Evolutionary conservation across 1,140 invertebrate species (phyloP).

Genomic region (Penaeus indicus): DNA sequence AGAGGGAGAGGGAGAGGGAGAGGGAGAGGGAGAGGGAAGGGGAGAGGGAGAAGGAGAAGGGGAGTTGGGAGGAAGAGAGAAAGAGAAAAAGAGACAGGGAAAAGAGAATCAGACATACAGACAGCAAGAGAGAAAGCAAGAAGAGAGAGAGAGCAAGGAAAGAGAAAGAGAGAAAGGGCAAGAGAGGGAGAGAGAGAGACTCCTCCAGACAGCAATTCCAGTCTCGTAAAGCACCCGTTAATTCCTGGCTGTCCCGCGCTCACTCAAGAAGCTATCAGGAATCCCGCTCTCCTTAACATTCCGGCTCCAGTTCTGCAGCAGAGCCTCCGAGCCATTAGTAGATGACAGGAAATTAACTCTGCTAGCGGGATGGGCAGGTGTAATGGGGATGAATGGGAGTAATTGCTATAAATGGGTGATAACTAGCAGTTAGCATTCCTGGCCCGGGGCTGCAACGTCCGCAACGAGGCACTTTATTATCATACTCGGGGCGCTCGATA

Average conservation of each 20-base stretch:
- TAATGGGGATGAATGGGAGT: conserved; percentile 41
- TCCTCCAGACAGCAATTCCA: too few species aligned
- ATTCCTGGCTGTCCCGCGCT: too few species aligned
- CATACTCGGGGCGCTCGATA: background rate
- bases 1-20: too few species aligned
- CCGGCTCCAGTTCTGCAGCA: too few species aligned
- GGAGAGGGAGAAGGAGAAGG: too few species aligned
- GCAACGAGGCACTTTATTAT: conserved; percentile 17
- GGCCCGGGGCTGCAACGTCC: background rate
- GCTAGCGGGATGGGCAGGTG: background rate
- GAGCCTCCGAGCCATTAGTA: conserved; percentile 6
- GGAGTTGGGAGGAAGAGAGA: background rate
- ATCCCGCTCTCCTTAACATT: too few species aligned
- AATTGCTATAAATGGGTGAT: conserved; percentile 46
- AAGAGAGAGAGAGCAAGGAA: background rate
- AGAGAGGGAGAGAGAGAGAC: background rate
- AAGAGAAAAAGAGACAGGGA: background rate
- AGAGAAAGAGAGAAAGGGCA: background rate
- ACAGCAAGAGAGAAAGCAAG: background rate
- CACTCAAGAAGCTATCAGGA: too few species aligned
- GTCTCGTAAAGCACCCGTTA: too few species aligned
- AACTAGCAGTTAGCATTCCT: conserved; percentile 35
- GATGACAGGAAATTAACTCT: conserved; percentile 23
- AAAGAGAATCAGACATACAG: background rate
- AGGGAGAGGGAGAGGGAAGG: too few species aligned